Evolutionary conservation across 2,113 vertebrate species (phyloP).

Genomic region (Rhabdomys dilectus): DNA sequence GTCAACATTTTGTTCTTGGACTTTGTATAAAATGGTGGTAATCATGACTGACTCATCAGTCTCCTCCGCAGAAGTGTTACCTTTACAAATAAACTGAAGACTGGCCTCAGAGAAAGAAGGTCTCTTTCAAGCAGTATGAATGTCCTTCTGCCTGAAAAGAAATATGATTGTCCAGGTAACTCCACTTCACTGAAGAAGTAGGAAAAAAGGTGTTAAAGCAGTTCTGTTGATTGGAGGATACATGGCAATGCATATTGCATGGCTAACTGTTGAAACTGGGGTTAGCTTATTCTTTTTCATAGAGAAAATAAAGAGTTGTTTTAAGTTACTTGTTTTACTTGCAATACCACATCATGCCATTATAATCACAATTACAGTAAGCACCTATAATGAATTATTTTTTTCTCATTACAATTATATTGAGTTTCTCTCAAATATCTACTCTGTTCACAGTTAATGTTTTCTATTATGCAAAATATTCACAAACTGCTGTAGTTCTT

Average conservation of each 20-base stretch:
- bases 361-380: slow-evolving; percentile 32
- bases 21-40: slow-evolving; percentile 78
- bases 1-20: slow-evolving; percentile 74
- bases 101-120: slow-evolving; percentile 69
- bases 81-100: slow-evolving; percentile 84
- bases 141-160: slow-evolving; percentile 42
- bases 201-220: neutral
- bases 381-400: neutral
- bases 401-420: neutral
- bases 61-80: slow-evolving; percentile 75
- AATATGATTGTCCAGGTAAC: slow-evolving; percentile 26
- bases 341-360: neutral
- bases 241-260: neutral
- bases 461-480: slow-evolving; percentile 10
- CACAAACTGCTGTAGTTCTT: neutral
- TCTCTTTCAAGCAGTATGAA: slow-evolving; percentile 67
- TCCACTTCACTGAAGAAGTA: slow-evolving; percentile 44
- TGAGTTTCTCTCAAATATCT: neutral
- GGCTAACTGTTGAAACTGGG: neutral
- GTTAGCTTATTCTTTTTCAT: neutral
- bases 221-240: neutral
- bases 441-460: neutral
- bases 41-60: slow-evolving; percentile 77
- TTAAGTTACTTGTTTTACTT: slow-evolving; percentile 45
- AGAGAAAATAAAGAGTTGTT: neutral